phyloP scores from a whole-genome alignment of 2,888 invertebrate species.

The Dugesia japonica region DNA sequence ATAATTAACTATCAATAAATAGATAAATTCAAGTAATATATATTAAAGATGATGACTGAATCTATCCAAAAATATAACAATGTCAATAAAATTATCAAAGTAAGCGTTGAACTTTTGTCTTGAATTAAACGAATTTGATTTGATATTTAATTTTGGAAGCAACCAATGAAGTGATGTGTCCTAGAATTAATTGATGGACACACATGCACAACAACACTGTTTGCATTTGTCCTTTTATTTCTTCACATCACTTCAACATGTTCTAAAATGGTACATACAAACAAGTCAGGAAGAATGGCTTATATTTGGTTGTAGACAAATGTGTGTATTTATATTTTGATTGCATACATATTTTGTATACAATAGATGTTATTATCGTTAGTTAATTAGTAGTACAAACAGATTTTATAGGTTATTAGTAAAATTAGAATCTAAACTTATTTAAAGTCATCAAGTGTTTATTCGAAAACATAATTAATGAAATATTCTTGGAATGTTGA shows the following conservation, averaged over 20 bases:
- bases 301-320: background rate
- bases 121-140: background rate
- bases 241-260: background rate
- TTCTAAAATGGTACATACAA: background rate
- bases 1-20: background rate
- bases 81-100: slow-evolving; percentile 10
- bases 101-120: slow-evolving; percentile 14
- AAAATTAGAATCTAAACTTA: slow-evolving; percentile 8
- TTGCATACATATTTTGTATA: background rate
- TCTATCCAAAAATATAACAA: slow-evolving; percentile 13
- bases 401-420: background rate
- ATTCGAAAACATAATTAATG: background rate
- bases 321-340: background rate
- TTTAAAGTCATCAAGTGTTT: slow-evolving; percentile 5
- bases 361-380: background rate
- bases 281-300: background rate
- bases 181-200: slow-evolving; percentile 20
- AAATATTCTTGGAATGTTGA: slow-evolving; percentile 17
- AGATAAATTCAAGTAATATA: no score
- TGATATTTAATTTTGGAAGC: background rate
- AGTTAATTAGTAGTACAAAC: background rate
- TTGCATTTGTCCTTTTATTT: slow-evolving; percentile 11
- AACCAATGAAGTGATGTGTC: background rate
- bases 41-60: background rate
- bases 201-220: background rate